These are phyloP conservation scores for Lophotis ruficrista DNA, from an alignment of 2,113 vertebrate species.

Conservation along the genomic window DNA sequence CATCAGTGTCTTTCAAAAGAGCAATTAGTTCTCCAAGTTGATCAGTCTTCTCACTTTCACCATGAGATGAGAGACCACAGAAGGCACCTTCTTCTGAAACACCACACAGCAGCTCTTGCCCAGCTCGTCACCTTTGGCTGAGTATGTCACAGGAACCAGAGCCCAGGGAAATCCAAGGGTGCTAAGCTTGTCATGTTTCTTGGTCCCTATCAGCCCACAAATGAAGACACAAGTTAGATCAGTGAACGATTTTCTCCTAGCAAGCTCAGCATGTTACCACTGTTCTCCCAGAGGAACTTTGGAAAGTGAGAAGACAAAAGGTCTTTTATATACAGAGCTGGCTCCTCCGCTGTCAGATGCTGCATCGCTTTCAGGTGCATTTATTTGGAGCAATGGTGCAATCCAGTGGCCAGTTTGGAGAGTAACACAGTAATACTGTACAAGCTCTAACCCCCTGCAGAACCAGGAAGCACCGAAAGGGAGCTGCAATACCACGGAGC, in stretches of 20 bases:
- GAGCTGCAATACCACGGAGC: not conserved
- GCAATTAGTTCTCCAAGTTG: not conserved
- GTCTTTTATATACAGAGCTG: not conserved
- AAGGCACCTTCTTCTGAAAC: not conserved
- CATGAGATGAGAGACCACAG: not conserved
- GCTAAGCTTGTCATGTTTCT: not conserved
- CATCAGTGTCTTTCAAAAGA: not conserved
- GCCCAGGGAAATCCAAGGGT: not conserved
- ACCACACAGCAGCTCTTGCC: not conserved
- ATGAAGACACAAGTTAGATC: not conserved
- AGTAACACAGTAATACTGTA: not conserved
- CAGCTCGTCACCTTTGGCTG: rapidly evolving
- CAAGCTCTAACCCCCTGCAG: not conserved
- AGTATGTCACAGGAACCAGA: not conserved
- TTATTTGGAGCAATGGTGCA: conserved; percentile 52
- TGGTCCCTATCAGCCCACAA: not conserved
- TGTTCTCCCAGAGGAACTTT: not conserved
- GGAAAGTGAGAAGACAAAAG: not conserved
- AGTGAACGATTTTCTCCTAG: not conserved
- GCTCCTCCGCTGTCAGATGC: not conserved
- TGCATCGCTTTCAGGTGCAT: not conserved
- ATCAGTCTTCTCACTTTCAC: not conserved
- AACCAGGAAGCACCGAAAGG: not conserved
- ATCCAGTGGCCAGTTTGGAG: conserved; percentile 38
- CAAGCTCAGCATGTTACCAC: not conserved